Evolutionary conservation across 1,140 invertebrate genomes (phyloP), one percentile per base, ranked within the genome.

Genomic region (Ceratoteleas bidentatus): DNA sequence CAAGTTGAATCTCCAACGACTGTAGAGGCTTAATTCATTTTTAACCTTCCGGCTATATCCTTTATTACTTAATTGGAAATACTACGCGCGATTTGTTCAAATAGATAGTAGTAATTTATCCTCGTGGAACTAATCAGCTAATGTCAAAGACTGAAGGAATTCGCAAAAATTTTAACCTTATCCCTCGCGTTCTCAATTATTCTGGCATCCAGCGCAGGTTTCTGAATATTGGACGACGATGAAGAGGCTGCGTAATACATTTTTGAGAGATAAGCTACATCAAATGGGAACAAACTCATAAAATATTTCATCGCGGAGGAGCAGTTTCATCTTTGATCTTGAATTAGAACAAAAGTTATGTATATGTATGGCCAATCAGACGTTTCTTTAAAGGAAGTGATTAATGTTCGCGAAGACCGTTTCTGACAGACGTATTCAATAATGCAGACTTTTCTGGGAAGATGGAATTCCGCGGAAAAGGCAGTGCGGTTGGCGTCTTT

Each of bases 241-340:
- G 45, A 78, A 49, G 32, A 72, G 54, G 5, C 3, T 16, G 54
- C 47, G 49, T 72, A 72, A 72, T 62, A 68, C 50, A 68, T 73
- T 73, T 38, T 61, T 53, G 50, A 49, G 61, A 60, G 66, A 72
- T 60, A 9, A 66, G 62, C 36, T 73, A 56, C 32, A 11, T 32
- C 14, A 70, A 76, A 75, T 70, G 60, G 53, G 70, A 72, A 72
- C 49, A 76, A 76, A 81, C 79, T 76, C 66, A 68, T 76, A 53
- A 76, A 76, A 81, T 72, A 81, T 72, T 81, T 61, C 66, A 38
- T 32, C 49, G 45, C 36, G 9, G 24, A 53, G 43, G 38, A 76
- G 56, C 52, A 77, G 73, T 64, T 77, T 76, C 47, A 72, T 76
- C 68, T 82, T 77, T 82, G 68, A 76, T 73, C 54, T 54, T 15